Conservation (phyloP, 2,797 vertebrate species). For the Gymnocypris eckloni region DNA sequence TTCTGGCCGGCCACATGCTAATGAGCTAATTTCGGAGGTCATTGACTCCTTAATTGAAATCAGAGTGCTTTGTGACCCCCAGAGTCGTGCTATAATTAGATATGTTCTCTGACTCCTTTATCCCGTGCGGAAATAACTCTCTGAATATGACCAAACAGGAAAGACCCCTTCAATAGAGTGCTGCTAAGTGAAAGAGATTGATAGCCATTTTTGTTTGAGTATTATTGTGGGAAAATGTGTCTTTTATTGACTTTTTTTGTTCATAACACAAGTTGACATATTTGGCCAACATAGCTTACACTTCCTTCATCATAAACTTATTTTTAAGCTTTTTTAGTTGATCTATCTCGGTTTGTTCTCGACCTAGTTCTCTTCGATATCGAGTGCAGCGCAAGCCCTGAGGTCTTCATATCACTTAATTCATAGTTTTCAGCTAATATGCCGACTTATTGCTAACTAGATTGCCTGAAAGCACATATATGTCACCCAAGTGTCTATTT, state of each 20-base stretch:
- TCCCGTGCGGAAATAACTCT: constrained; percentile 53
- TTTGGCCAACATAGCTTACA: neutral
- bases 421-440: neutral
- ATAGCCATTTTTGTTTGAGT: neutral
- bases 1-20: constrained; percentile 65
- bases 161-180: constrained; percentile 12
- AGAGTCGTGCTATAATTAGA: constrained; percentile 59
- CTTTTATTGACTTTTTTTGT: neutral
- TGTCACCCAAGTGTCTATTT: neutral
- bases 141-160: constrained; percentile 18
- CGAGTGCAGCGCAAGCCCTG: constrained; percentile 35
- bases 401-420: constrained; percentile 41
- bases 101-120: constrained; percentile 45
- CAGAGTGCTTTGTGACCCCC: constrained; percentile 50
- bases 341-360: constrained; percentile 29
- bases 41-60: constrained; percentile 62
- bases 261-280: neutral
- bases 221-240: constrained; percentile 16
- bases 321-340: constrained; percentile 15
- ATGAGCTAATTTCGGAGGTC: constrained; percentile 67
- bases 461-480: neutral
- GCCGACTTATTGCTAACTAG: neutral
- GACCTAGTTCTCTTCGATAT: constrained; percentile 44
- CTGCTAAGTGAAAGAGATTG: constrained; percentile 1
- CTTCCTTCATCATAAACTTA: constrained; percentile 1